Percentiles rank a stretch among this genome's conserved stretches.
phyloP scores from a whole-genome alignment of 2,113 vertebrate genomes.

The Oceanodroma tethys region DNA sequence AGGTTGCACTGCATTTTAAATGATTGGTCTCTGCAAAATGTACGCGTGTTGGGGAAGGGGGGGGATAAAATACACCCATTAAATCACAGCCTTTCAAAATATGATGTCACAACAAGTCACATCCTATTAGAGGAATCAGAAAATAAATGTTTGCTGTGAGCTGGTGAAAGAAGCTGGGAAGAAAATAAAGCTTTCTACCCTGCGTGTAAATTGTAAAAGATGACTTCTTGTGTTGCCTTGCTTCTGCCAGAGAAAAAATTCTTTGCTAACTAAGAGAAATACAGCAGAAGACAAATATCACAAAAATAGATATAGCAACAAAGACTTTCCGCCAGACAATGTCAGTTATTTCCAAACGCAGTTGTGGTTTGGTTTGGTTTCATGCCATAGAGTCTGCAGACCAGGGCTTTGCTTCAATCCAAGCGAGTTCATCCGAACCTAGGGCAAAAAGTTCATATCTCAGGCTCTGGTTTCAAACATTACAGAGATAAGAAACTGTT shows the following conservation, averaged over 20 bases:
- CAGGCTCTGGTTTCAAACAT: not conserved
- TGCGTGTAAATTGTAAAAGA: constrained; percentile 49
- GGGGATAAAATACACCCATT: not conserved
- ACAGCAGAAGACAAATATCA: not conserved
- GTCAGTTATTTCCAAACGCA: not conserved
- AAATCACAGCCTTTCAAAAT: constrained; percentile 39
- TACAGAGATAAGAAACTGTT: not conserved
- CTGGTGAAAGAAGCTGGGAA: constrained; percentile 36
- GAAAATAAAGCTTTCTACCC: constrained; percentile 53
- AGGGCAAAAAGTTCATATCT: not conserved
- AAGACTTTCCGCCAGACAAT: not conserved
- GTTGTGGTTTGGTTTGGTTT: not conserved
- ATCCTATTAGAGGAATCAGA: constrained; percentile 46
- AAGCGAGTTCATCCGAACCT: not conserved
- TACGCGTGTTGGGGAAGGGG: not conserved
- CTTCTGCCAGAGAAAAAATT: not conserved
- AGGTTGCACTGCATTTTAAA: not conserved
- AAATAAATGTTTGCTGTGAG: constrained; percentile 56
- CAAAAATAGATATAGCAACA: not conserved
- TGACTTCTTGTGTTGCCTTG: not conserved
- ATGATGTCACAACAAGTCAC: constrained; percentile 50
- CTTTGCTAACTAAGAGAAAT: constrained; percentile 25
- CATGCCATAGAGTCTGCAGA: not conserved
- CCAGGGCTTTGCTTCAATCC: not conserved
- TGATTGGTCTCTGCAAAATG: not conserved